Evolutionary conservation across 2,888 invertebrate species (phyloP), one percentile per base, ranked within the genome.

Genomic region (Diarsia dahlii): DNA sequence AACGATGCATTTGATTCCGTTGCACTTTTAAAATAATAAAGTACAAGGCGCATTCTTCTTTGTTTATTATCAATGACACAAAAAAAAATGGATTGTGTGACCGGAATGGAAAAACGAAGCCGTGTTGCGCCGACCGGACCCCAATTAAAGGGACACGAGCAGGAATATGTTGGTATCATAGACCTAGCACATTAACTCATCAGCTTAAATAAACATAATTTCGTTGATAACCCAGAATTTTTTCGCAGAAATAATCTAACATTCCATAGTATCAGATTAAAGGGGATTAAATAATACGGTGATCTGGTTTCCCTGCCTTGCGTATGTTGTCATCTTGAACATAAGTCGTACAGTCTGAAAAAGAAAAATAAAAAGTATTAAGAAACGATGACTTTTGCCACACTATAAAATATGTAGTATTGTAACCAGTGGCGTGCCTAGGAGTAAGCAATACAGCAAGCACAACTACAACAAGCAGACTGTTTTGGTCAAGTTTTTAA

Each of bases 281-380:
- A 45, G 13, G 63, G 13, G 3, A 63, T 34, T 87, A 87, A 90
- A 91, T 89, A 79, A 82, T 84, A 87, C 78, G 81, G 81, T 66
- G 78, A 78, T 88, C 79, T 76, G 81, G 81, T 74, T 76, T 66
- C 69, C 52, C 63, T 76, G 56, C 56, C 54, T 50, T 54, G 46
- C 45, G 54, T 58, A 28, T 65, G n/a, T 63, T 63, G 63, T 63
- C 45, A 45, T 63, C 63, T 45, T 63, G 63, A 63, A 45, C 8
- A 1, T 45, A n/a, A 63, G n/a, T 45, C n/a, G 63, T 67, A 74
- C 70, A 50, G 56, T 66, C 83, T 83, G 81, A 76, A 58, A 84
- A 68, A 4, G 34, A 39, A 63, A 45, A 45, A 65, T 3, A 64
- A 65, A 2, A 28, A 58, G n/a, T 69, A n/a, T n/a, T n/a, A 9